Conservation (phyloP, 2,113 vertebrate genomes). For the Lonchura striata region DNA sequence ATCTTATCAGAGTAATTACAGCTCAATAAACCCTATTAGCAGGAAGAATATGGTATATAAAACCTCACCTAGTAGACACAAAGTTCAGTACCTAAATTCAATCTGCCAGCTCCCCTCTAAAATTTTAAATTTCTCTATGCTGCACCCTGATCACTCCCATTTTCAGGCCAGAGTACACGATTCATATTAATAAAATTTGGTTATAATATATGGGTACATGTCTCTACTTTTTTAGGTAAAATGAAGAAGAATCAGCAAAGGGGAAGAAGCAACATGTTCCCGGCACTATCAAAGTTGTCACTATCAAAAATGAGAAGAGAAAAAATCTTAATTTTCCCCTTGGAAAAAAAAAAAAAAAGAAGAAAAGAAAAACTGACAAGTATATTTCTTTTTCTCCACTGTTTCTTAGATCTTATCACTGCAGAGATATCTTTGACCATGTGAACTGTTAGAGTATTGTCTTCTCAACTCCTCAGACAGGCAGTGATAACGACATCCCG, state of each 20-base stretch:
- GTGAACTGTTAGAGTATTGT: neutral
- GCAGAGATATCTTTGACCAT: neutral
- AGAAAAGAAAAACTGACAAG: neutral
- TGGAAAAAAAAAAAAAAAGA: neutral
- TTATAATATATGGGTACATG: neutral
- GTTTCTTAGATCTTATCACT: neutral
- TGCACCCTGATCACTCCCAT: neutral
- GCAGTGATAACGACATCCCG: fast-evolving
- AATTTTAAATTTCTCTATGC: neutral
- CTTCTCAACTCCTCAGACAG: neutral
- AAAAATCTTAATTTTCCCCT: neutral
- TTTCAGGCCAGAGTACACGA: neutral
- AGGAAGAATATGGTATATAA: neutral
- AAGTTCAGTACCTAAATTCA: neutral
- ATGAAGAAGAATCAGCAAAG: neutral
- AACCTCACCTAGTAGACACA: neutral
- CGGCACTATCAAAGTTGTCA: neutral
- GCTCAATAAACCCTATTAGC: neutral
- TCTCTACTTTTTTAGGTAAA: neutral
- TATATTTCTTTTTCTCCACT: neutral
- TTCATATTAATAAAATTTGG: fast-evolving
- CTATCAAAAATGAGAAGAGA: neutral
- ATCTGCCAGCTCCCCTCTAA: neutral
- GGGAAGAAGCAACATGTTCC: neutral
- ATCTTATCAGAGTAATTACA: neutral